Conservation (phyloP, 1,140 invertebrate genomes). For the Scaptodrosophila lebanonensis region DNA sequence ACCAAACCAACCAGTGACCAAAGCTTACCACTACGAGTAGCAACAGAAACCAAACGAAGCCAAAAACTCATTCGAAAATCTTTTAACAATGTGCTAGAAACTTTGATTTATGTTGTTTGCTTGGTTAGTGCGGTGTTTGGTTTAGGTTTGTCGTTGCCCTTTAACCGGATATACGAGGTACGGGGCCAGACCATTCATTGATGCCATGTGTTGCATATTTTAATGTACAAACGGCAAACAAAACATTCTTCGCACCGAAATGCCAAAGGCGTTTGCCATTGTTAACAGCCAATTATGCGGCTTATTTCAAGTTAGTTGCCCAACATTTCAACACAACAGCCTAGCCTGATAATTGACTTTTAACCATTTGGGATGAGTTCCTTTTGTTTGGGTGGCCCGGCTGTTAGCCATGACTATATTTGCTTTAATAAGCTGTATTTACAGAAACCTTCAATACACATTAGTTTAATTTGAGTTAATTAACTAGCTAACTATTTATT, state of each 20-base stretch:
- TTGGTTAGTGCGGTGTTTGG: neutral
- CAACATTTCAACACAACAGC: neutral
- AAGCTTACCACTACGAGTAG: too few relatives aligned
- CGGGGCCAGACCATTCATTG: too few relatives aligned
- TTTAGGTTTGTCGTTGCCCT: too few relatives aligned
- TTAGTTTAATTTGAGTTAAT: too few relatives aligned
- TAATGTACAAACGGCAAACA: too few relatives aligned
- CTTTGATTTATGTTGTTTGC: slow-evolving; percentile 46
- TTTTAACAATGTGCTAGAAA: slow-evolving; percentile 29
- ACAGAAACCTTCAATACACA: too few relatives aligned
- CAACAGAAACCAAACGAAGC: neutral
- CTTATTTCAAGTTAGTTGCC: slow-evolving; percentile 30
- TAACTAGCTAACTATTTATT: neutral
- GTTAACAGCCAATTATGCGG: slow-evolving; percentile 25
- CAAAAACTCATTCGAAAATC: slow-evolving; percentile 45
- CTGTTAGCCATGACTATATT: too few relatives aligned
- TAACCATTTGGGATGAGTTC: neutral
- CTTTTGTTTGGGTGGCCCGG: slow-evolving; percentile 6
- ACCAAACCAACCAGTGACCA: too few relatives aligned
- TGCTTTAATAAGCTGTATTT: too few relatives aligned
- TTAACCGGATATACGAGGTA: too few relatives aligned
- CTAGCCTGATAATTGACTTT: slow-evolving; percentile 21
- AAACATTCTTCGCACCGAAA: neutral
- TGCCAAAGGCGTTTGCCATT: neutral
- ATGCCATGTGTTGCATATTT: slow-evolving; percentile 23